Conservation (phyloP, 2,113 vertebrate species). For the Procavia capensis region DNA sequence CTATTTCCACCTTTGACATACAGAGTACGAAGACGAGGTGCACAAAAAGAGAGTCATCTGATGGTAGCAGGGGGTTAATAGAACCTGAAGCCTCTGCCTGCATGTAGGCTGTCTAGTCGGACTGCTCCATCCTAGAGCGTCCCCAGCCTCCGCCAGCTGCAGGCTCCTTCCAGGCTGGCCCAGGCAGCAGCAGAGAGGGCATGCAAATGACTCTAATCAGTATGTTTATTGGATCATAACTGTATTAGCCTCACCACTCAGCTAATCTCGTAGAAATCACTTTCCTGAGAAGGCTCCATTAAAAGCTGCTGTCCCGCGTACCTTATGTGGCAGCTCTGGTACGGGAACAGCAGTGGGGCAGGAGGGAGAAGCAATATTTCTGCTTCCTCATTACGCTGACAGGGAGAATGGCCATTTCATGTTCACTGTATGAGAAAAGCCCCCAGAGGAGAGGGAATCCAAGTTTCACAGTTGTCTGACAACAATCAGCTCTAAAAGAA, state of each 20-base stretch:
- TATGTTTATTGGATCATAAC: conserved; percentile 59
- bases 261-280: conserved; percentile 46
- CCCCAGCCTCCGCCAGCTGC: background rate
- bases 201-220: conserved; percentile 40
- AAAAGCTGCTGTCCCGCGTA: background rate
- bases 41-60: background rate
- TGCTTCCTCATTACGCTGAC: conserved; percentile 4
- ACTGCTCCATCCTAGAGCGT: background rate
- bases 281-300: conserved; percentile 17
- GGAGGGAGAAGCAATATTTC: background rate
- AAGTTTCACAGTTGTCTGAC: background rate
- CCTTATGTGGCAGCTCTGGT: background rate
- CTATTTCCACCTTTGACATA: background rate
- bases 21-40: background rate
- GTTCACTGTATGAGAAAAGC: background rate
- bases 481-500: background rate
- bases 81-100: background rate
- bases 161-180: background rate
- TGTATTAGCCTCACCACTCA: conserved; percentile 48
- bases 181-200: background rate
- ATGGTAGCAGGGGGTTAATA: background rate
- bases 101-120: background rate
- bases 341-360: background rate
- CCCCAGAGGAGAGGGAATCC: conserved; percentile 19
- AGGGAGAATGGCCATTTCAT: background rate